Base-by-base conservation (phyloP, 30 jellyfish, hydroid and myxozoan species). In the Clytia hemisphaerica region DNA sequence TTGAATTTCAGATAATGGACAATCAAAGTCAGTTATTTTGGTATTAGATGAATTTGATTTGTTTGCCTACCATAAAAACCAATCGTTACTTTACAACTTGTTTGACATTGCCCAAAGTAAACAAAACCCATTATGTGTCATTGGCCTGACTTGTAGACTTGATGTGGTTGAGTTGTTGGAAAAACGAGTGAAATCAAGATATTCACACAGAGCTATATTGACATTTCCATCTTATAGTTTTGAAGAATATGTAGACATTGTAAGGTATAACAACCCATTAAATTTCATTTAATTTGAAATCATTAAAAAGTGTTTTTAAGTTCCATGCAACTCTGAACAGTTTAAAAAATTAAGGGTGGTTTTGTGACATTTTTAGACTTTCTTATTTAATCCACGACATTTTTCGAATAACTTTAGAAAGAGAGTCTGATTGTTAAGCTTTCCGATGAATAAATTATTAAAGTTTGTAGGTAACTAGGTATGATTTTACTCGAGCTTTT, bases 121-220 rank as follows among this genome's bases (percentile, higher is more conserved):
- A 34, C 85, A 89, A 63, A 74, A 81, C 26, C 98, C 98, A 2
- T 46, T 89, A 16, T 73, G 94, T 37, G 95, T 89, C 7, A 55
- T 89, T 35, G 98, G 98, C 5, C 83, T 89, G 46, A 89, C 98
- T 2, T 89, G 98, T 49, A 63, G 98, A 45, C 76, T 89, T 77
- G 98, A 89, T 71, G 94, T 89, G 38, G 81, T 89, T 10, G 98
- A 89, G 75, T 74, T 89, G 72, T 71, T 89, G 51, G 98, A 89
- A 50, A 89, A 89, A 46, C 63, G 98, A 75, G 98, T 89, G 16
- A 82, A 82, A 46, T 89, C 98, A 29, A 67, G 98, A 48, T 89
- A 80, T 59, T 89, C 98, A 2, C 98, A 81, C 63, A 93, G 98
- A 22, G 75, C 91, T 28, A 89, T 89, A 32, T 75, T 82, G 28